phyloP scores from a whole-genome alignment of 2,113 vertebrate species.

The Scolopax mira region DNA sequence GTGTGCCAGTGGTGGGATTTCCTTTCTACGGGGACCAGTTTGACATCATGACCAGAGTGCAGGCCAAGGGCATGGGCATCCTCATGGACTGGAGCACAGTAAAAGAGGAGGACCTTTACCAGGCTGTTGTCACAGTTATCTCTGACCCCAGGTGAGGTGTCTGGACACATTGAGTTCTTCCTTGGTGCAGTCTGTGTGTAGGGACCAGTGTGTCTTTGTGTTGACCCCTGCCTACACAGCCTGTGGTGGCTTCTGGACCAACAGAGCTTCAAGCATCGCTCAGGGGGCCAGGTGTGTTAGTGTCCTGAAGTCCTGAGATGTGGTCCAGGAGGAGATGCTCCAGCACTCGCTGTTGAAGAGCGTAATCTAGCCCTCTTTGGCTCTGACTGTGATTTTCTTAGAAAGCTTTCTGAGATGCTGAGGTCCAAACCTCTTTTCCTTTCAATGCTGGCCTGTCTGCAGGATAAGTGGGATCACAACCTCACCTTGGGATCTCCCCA shows the following conservation, averaged over 20 bases:
- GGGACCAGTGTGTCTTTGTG: not conserved
- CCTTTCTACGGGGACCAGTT: conserved; percentile 75
- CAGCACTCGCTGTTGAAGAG: not conserved
- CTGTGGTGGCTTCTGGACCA: not conserved
- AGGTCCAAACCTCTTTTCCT: not conserved
- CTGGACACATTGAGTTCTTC: not conserved
- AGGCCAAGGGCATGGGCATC: conserved; percentile 69
- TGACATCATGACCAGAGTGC: conserved; percentile 71
- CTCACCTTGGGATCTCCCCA: not conserved
- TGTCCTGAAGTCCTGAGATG: not conserved
- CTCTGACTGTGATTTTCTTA: not conserved
- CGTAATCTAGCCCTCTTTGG: not conserved
- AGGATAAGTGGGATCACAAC: not conserved
- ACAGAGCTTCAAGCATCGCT: not conserved
- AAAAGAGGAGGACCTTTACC: conserved; percentile 61
- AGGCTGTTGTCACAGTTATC: conserved; percentile 37
- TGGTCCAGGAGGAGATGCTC: not conserved
- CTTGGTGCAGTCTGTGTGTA: no score
- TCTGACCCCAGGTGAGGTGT: conserved; percentile 59
- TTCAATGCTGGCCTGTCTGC: not conserved
- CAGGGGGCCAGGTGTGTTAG: not conserved
- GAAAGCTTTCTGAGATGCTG: not conserved
- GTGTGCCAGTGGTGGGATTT: conserved; percentile 71
- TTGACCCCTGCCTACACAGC: not conserved
- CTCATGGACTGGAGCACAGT: conserved; percentile 64